A percentile compares a stretch with the other conserved stretches of the same genome.
These are phyloP conservation scores for Symphodus melops DNA, from an alignment of 2,113 vertebrate species.

Conservation along the genomic window DNA sequence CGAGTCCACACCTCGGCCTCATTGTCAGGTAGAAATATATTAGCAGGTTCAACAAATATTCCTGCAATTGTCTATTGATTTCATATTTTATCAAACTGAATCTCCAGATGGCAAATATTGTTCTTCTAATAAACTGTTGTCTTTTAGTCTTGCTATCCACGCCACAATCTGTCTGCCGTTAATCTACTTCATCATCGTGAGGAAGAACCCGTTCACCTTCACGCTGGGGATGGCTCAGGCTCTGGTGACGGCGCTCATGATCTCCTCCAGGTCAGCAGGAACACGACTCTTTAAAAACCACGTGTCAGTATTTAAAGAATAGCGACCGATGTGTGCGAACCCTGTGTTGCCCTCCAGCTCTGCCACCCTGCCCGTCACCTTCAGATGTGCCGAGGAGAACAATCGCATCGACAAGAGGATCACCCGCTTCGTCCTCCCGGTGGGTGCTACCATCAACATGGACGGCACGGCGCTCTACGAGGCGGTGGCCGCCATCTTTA, in stretches of 20 bases:
- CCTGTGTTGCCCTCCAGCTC: constrained; percentile 82
- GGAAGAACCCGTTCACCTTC: constrained; percentile 95
- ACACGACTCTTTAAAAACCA: neutral
- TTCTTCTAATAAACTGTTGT: too few relatives aligned
- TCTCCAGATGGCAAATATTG: too few relatives aligned
- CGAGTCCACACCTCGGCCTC: too few relatives aligned
- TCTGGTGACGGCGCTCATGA: constrained; percentile 88
- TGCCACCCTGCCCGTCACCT: constrained; percentile 96
- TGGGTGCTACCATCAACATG: constrained; percentile 99
- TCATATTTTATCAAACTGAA: too few relatives aligned
- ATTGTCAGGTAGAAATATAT: too few relatives aligned
- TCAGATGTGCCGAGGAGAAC: constrained; percentile 96
- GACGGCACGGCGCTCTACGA: constrained; percentile 97
- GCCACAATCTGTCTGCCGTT: constrained; percentile 89
- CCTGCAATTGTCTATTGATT: too few relatives aligned
- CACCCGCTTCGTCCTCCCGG: constrained; percentile 95
- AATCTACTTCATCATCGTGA: constrained; percentile 92
- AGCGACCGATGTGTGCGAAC: neutral
- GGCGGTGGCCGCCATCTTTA: constrained; percentile 96
- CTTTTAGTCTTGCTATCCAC: constrained; percentile 94
- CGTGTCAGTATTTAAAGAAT: neutral
- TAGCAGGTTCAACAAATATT: too few relatives aligned
- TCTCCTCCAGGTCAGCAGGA: constrained; percentile 67
- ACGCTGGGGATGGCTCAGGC: constrained; percentile 96
- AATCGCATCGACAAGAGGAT: constrained; percentile 94